phyloP scores from a whole-genome alignment of 1,140 invertebrate genomes.

The Chironomus striatipennis region DNA sequence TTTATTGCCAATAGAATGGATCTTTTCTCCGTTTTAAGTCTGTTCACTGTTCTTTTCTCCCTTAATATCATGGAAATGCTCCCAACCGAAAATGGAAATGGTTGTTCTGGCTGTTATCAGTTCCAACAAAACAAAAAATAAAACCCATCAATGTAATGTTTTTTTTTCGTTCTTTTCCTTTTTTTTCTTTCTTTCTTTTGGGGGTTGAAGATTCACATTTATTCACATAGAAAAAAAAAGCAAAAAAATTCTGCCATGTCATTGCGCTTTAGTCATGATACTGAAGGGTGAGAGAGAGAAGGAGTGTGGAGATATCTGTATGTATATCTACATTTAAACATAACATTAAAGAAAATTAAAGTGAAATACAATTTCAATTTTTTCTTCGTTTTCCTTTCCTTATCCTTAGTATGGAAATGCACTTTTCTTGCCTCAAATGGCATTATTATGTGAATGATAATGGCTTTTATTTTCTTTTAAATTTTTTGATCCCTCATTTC shows the following conservation, averaged over 20 bases:
- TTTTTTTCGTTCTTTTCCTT: background rate
- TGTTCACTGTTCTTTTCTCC: background rate
- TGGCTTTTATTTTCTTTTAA: conserved; percentile 9
- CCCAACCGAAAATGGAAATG: conserved; percentile 17
- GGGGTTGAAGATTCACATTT: background rate
- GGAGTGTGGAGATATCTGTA: background rate
- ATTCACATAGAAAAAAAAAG: background rate
- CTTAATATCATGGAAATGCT: conserved; percentile 13
- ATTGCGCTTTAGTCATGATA: background rate
- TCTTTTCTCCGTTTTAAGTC: conserved; percentile 12
- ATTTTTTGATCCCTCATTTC: background rate
- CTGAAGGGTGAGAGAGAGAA: background rate
- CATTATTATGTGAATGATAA: conserved; percentile 19
- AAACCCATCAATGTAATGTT: conserved; percentile 22
- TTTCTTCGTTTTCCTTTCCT: background rate
- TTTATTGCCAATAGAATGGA: conserved; percentile 22
- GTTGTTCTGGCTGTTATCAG: conserved; percentile 21
- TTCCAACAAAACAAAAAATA: conserved; percentile 17
- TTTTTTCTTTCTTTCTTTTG: background rate
- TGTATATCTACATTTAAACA: background rate
- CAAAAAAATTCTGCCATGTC: background rate
- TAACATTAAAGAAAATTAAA: conserved; percentile 15
- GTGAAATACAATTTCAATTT: background rate
- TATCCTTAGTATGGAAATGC: background rate
- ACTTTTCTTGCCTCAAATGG: conserved; percentile 19